These are phyloP conservation scores for Ataeniobius toweri DNA, from an alignment of 2,797 vertebrate genomes.

Conservation along the genomic window DNA sequence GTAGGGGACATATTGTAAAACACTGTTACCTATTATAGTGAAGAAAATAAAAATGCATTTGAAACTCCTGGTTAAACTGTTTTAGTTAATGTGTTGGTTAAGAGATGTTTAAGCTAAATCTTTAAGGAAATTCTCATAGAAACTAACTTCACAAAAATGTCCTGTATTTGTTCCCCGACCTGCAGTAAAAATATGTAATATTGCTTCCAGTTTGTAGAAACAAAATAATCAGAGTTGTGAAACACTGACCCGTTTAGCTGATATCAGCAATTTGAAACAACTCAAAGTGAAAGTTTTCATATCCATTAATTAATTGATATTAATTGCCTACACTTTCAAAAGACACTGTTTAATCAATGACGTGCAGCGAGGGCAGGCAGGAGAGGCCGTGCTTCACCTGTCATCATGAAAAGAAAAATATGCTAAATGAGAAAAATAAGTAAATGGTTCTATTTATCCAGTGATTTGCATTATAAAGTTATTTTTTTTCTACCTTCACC, in stretches of 20 bases:
- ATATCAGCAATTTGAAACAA: not conserved
- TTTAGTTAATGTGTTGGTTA: not conserved
- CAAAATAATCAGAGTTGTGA: not conserved
- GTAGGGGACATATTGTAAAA: not conserved
- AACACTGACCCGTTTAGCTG: not conserved
- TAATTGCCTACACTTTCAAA: not conserved
- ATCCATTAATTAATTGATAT: not conserved
- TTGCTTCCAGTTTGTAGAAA: not conserved
- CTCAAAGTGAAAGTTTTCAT: not conserved
- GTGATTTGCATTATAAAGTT: too few relatives aligned
- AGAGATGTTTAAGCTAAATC: not conserved
- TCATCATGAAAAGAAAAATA: too few relatives aligned
- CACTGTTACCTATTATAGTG: not conserved
- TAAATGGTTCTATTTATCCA: too few relatives aligned
- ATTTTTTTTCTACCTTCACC: too few relatives aligned
- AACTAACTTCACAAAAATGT: not conserved
- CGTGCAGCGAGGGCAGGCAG: too few relatives aligned
- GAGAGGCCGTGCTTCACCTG: too few relatives aligned
- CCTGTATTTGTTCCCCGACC: not conserved
- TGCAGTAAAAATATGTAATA: not conserved
- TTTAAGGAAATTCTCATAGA: not conserved
- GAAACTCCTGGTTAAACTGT: not conserved
- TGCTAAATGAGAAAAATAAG: too few relatives aligned
- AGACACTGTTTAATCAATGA: not conserved
- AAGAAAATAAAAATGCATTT: not conserved